Base-by-base conservation (phyloP, 2,888 invertebrate genomes). In the Automeris io region DNA sequence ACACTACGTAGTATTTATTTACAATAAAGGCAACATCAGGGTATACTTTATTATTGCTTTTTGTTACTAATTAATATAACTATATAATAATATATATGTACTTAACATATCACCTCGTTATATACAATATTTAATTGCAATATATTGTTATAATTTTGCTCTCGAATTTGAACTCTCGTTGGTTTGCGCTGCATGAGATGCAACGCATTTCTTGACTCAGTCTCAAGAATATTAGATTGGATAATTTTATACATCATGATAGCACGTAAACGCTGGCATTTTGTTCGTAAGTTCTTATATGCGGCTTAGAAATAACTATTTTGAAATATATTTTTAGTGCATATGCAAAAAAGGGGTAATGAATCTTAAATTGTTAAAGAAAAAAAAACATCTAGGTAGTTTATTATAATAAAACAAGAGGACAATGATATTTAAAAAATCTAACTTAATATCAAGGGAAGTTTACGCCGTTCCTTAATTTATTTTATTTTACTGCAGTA, bases 41-140 rank as follows among this genome's bases (percentile, higher is more conserved):
- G 86, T 86, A 86, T 85, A 86, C 85, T 78, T 83, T 85, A 83
- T 77, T 85, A 85, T 86, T 85, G 85, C 85, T 86, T 85, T 61
- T 76, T 79, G 80, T 82, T 82, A 69, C 70, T 74, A 71, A 29
- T 29, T 16, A 13, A 29, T 16, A 29, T 29, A 16, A 29, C 13
- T 29, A 29, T 76, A 70, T 71, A 66, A 72, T 51, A 46, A 51
- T 53, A 71, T 68, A 70, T 68, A 81, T 80, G 78, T 82, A 81
- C 72, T 81, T 75, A 74, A 81, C 67, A 81, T 83, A 85, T 83
- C 83, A 83, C 83, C 72, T 70, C 68, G 65, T 64, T 68, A 70
- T 81, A 82, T 80, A 70, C 77, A 81, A 76, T 76, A 67, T 64
- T 69, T 65, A 56, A 55, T 54, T 54, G 49, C 56, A 61, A 56